These are phyloP conservation scores for Cyprinus carpio DNA, from an alignment of 2,113 vertebrate species.

Conservation along the genomic window DNA sequence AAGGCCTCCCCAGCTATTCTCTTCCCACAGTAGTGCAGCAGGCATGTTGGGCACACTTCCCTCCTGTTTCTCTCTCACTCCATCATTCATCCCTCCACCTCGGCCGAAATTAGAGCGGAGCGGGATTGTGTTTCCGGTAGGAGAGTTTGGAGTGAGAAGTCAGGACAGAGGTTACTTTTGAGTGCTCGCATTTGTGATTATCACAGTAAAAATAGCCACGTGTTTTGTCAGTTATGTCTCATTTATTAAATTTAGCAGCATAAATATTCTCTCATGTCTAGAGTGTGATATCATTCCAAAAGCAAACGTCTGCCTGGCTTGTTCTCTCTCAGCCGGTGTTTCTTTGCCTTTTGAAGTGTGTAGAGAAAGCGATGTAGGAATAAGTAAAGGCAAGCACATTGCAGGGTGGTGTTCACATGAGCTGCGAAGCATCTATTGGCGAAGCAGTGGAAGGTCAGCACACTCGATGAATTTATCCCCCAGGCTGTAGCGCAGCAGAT, in stretches of 20 bases:
- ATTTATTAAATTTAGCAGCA: conserved; percentile 24
- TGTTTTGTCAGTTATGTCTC: not conserved
- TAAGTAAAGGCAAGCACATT: conserved; percentile 57
- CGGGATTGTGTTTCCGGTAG: not conserved
- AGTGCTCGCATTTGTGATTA: conserved; percentile 32
- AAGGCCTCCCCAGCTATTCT: conserved; percentile 26
- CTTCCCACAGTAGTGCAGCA: not conserved
- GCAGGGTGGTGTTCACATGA: conserved; percentile 28
- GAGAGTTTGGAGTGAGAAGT: conserved; percentile 14
- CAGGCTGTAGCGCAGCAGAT: conserved; percentile 29
- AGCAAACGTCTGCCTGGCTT: conserved; percentile 28
- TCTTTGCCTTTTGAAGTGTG: conserved; percentile 46
- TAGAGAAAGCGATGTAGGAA: conserved; percentile 35
- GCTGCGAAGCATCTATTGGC: conserved; percentile 42
- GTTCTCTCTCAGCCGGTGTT: conserved; percentile 47
- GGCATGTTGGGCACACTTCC: not conserved
- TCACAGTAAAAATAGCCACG: conserved; percentile 2
- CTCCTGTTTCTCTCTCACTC: conserved; percentile 21
- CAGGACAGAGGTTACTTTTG: conserved; percentile 33
- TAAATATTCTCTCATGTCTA: conserved; percentile 3
- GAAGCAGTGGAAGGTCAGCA: conserved; percentile 52
- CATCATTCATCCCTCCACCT: conserved; percentile 40
- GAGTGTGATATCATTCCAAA: not conserved
- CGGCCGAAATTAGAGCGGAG: conserved; percentile 36
- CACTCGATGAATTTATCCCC: conserved; percentile 48